These are phyloP conservation scores for Myioborus miniatus DNA, from an alignment of 2,797 vertebrate species.

Conservation along the genomic window DNA sequence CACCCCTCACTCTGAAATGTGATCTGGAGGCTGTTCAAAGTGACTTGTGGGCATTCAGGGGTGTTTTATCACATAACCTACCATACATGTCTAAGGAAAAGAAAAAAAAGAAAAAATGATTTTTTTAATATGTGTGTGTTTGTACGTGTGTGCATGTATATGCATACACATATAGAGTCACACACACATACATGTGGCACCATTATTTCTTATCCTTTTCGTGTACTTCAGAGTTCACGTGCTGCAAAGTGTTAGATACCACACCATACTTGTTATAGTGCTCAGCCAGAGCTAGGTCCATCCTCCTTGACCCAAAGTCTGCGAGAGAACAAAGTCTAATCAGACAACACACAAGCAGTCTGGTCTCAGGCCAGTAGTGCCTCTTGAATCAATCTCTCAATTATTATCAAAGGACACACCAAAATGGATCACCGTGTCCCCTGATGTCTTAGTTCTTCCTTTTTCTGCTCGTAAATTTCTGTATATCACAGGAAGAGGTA, in stretches of 20 bases:
- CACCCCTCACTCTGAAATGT: not conserved
- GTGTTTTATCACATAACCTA: not conserved
- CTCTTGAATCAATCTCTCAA: not conserved
- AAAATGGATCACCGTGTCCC: not conserved
- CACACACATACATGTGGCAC: no score
- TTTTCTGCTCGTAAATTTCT: not conserved
- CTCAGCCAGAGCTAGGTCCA: not conserved
- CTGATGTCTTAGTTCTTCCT: not conserved
- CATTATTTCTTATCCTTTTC: not conserved
- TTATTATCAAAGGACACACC: not conserved
- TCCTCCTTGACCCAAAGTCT: not conserved
- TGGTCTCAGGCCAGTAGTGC: not conserved
- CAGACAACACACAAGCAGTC: rapidly evolving
- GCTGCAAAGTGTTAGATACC: not conserved
- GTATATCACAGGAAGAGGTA: not conserved
- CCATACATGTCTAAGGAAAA: rapidly evolving
- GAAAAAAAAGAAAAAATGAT: rapidly evolving
- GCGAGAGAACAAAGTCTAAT: not conserved
- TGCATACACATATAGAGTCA: rapidly evolving
- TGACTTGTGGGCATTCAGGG: not conserved
- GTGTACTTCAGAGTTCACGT: not conserved
- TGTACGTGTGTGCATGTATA: not conserved
- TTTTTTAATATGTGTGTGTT: not conserved
- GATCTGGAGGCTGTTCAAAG: not conserved
- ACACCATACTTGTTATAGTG: rapidly evolving